Evolutionary conservation across 1,140 invertebrate species (phyloP), one percentile per base, ranked within the genome.

Genomic region (Ceratitis capitata): DNA sequence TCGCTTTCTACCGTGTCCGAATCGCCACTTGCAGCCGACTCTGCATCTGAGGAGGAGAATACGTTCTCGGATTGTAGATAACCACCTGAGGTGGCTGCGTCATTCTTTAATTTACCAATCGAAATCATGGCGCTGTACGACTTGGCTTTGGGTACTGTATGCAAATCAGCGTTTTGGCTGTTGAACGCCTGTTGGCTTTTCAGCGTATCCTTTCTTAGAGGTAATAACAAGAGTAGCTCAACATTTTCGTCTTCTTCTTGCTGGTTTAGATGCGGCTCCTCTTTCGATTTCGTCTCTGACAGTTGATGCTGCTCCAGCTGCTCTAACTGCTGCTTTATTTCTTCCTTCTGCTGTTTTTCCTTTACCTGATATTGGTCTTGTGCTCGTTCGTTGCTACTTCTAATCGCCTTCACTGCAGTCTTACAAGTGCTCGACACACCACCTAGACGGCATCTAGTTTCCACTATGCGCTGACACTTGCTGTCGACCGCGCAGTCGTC

Each of bases 11-110:
- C 74, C 29, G 82, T 88, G 10, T 88, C 87, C 58, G 91, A 87
- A 51, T 89, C 88, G 12, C 89, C 91, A 32, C 87, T 85, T 87
- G 74, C 51, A 29, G 58, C 39, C 12, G 84, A 92, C 1, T 93
- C 93, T 56, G 93, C 92, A 82, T 92, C 92, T 10, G 93, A 93
- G 26, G 93, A 93, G 3, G 92, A 91, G 88, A 93, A 93, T 35
- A 93, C 92, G 86, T 93, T 93, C 87, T 94, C 94, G 45, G 93
- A 93, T 39, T 93, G 91, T 58, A 94, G 89, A 88, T 94, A 93
- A n/a, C 93, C 94, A 4, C 89, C 85, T n/a, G 53, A 10, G 7
- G n/a, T 74, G 29, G 45, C 3, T n/a, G 45, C 83, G 16, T 86
- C 78, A 56, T 23, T 56, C 64, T 87, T 87, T 14, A 87, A 29